These are phyloP conservation scores for Galleria mellonella DNA, from an alignment of 1,140 invertebrate genomes.

Conservation along the genomic window DNA sequence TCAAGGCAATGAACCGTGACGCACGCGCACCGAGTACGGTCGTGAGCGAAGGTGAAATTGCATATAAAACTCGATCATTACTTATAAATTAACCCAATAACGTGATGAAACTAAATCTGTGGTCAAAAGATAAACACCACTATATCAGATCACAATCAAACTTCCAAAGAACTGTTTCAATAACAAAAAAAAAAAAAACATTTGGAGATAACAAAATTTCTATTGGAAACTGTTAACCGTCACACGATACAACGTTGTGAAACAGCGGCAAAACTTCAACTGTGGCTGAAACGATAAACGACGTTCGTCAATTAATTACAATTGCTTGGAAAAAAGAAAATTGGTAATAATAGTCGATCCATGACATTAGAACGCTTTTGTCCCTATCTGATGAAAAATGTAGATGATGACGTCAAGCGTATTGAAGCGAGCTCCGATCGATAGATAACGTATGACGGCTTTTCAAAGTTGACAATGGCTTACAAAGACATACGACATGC, in stretches of 20 bases:
- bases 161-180: no score
- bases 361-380: slow-evolving; percentile 25
- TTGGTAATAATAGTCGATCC: slow-evolving; percentile 42
- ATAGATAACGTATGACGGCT: slow-evolving; percentile 12
- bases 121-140: no score
- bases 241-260: background rate
- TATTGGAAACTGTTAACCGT: no score
- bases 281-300: background rate
- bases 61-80: slow-evolving; percentile 8
- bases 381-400: slow-evolving; percentile 39
- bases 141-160: no score
- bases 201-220: no score
- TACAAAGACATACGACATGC: no score
- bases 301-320: slow-evolving; percentile 15
- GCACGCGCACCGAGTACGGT: slow-evolving; percentile 37
- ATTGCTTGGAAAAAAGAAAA: slow-evolving; percentile 25
- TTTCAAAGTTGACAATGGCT: slow-evolving; percentile 4
- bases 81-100: slow-evolving; percentile 1
- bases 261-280: background rate
- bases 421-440: slow-evolving; percentile 23
- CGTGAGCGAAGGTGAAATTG: slow-evolving; percentile 32
- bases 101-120: no score
- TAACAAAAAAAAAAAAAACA: no score
- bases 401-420: slow-evolving; percentile 36
- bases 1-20: slow-evolving; percentile 71